These are phyloP conservation scores for Drosophila triauraria DNA, from an alignment of 1,140 invertebrate genomes.

Conservation along the genomic window DNA sequence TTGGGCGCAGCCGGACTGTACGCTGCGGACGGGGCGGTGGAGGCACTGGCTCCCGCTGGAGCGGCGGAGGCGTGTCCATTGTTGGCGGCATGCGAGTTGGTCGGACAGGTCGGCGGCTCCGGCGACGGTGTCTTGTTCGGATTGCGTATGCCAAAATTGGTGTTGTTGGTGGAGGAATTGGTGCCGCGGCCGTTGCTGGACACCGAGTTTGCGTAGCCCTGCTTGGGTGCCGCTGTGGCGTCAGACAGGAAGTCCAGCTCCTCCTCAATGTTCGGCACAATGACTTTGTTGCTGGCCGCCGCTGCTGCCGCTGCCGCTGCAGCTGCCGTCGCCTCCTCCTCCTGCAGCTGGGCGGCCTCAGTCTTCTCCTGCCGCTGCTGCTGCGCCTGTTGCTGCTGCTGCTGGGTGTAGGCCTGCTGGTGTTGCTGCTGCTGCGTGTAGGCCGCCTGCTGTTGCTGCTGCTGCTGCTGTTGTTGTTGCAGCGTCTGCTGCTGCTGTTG, in stretches of 20 bases:
- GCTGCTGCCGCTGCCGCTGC: constrained; percentile 87
- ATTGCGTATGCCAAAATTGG: constrained; percentile 82
- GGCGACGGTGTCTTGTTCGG: constrained; percentile 76
- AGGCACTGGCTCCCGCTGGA: constrained; percentile 16
- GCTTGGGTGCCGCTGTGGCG: constrained; percentile 85
- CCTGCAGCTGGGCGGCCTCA: constrained; percentile 85
- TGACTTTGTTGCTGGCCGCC: constrained; percentile 90
- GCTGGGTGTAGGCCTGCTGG: constrained; percentile 75
- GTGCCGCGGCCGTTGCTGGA: constrained; percentile 72
- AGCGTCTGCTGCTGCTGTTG: constrained; percentile 83
- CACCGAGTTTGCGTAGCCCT: constrained; percentile 85
- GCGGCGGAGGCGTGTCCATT: constrained; percentile 41
- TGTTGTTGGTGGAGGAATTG: constrained; percentile 75
- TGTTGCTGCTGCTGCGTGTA: constrained; percentile 80
- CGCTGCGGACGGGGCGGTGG: constrained; percentile 10
- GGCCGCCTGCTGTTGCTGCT: constrained; percentile 79
- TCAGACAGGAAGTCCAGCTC: constrained; percentile 92
- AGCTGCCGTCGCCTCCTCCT: constrained; percentile 87
- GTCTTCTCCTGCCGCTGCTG: constrained; percentile 71
- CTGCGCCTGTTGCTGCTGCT: constrained; percentile 84
- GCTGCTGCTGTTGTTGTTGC: constrained; percentile 78
- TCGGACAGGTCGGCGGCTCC: constrained; percentile 64
- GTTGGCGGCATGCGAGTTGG: constrained; percentile 37
- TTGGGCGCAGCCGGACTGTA: constrained; percentile 77
- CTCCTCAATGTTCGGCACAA: constrained; percentile 94